A percentile compares a stretch with the other conserved stretches of the same genome.
These are phyloP conservation scores for Plagodis dolabraria DNA, from an alignment of 2,888 invertebrate genomes.

Conservation along the genomic window DNA sequence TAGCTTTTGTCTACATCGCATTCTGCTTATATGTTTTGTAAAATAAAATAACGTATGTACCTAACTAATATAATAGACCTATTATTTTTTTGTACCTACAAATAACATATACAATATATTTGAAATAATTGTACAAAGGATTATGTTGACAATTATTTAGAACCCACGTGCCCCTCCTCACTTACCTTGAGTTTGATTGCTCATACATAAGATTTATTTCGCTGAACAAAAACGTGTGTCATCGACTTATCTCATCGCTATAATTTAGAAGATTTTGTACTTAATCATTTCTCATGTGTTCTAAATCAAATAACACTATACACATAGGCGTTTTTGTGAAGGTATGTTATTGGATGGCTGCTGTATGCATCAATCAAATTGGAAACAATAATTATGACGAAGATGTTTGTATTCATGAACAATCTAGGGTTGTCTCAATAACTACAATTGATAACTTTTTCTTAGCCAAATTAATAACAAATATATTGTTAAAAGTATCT, in stretches of 20 bases:
- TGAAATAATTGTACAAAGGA: neutral
- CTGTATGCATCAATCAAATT: too few relatives aligned
- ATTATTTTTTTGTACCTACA: neutral
- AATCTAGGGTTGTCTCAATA: too few relatives aligned
- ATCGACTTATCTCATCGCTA: slow-evolving; percentile 10
- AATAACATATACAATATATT: too few relatives aligned
- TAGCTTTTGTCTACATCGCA: too few relatives aligned
- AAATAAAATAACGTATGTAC: too few relatives aligned
- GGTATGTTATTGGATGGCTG: neutral
- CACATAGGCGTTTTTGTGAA: neutral
- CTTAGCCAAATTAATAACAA: too few relatives aligned
- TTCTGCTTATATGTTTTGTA: too few relatives aligned
- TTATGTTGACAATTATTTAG: slow-evolving; percentile 18
- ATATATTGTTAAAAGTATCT: too few relatives aligned
- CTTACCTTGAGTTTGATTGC: slow-evolving; percentile 36
- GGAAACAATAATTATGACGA: too few relatives aligned
- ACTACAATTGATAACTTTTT: too few relatives aligned
- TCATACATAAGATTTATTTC: slow-evolving; percentile 42
- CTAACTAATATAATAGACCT: too few relatives aligned
- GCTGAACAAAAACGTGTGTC: slow-evolving; percentile 45
- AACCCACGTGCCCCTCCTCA: slow-evolving; percentile 22
- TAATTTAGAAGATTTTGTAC: neutral
- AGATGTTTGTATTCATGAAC: too few relatives aligned
- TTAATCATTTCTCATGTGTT: neutral
- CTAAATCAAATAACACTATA: neutral